Evolutionary conservation across 2,113 vertebrate species (phyloP).

Genomic region (Microcebus griseorufus): DNA sequence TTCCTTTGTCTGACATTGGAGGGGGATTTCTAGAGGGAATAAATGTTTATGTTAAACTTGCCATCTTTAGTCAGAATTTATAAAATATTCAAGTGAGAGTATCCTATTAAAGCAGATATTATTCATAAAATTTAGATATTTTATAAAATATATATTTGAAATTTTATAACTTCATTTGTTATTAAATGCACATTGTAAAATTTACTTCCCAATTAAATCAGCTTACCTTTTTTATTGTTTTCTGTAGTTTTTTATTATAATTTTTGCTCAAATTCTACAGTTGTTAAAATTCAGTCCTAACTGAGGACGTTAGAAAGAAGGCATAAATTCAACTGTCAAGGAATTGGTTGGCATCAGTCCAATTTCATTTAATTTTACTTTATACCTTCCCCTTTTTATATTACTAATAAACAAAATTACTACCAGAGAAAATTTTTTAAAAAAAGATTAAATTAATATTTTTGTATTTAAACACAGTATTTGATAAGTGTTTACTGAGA

Average conservation of each 20-base stretch:
- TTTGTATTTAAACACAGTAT: constrained; percentile 2
- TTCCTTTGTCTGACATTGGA: not conserved
- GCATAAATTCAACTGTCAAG: not conserved
- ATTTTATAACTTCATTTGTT: not conserved
- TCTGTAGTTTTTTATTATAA: not conserved
- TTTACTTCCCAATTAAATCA: not conserved
- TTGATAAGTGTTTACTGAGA: not conserved
- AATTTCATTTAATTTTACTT: not conserved
- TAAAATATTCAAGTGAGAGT: not conserved
- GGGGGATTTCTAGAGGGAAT: not conserved
- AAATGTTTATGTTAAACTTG: not conserved
- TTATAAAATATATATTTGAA: not conserved
- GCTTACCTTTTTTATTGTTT: not conserved
- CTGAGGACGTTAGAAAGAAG: not conserved
- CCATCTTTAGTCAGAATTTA: not conserved
- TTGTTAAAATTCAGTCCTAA: constrained; percentile 33
- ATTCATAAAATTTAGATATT: not conserved
- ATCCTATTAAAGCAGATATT: not conserved
- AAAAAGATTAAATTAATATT: not conserved
- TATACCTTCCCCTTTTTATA: not conserved
- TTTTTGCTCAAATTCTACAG: not conserved
- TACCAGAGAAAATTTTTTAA: not conserved
- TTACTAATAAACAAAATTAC: not conserved
- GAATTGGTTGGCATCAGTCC: not conserved
- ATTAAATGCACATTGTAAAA: not conserved